Evolutionary conservation across 2,888 invertebrate species (phyloP).

Genomic region (Cheilosia urbana): DNA sequence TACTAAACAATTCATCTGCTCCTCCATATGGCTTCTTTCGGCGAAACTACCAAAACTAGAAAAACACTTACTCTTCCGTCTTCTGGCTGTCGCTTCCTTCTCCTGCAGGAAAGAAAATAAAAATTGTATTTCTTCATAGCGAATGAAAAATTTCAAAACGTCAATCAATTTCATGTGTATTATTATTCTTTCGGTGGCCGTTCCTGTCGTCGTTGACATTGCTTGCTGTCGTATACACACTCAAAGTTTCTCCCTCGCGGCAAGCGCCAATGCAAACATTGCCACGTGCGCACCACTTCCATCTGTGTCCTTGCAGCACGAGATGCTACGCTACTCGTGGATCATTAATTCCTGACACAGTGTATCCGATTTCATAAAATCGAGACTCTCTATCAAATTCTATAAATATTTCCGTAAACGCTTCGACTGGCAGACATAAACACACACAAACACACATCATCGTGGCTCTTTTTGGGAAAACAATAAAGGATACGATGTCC

Average conservation of each 20-base stretch:
- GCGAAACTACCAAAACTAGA: constrained; percentile 60
- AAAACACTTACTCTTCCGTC: constrained; percentile 54
- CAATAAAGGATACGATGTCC: constrained; percentile 52
- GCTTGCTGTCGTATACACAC: constrained; percentile 2
- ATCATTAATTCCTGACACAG: constrained; percentile 74
- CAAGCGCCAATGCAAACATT: constrained; percentile 64
- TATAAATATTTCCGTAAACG: constrained; percentile 75
- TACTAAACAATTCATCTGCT: constrained; percentile 50
- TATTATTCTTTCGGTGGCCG: constrained; percentile 72
- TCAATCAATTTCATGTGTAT: constrained; percentile 70
- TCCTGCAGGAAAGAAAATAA: constrained; percentile 18
- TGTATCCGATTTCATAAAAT: constrained; percentile 75
- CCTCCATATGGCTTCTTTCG: constrained; percentile 73
- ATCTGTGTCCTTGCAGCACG: constrained; percentile 60
- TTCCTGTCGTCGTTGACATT: constrained; percentile 57
- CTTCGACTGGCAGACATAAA: constrained; percentile 63
- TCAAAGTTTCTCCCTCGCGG: constrained; percentile 54
- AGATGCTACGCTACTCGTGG: constrained; percentile 52
- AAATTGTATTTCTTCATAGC: constrained; percentile 52
- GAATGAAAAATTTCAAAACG: constrained; percentile 70
- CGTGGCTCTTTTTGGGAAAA: constrained; percentile 33
- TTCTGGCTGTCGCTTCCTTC: constrained; percentile 43
- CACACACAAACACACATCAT: constrained; percentile 34
- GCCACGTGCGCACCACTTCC: constrained; percentile 69
- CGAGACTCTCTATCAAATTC: constrained; percentile 74